Conservation (phyloP, 2,797 vertebrate species). For the Paramormyrops hopkinsi region DNA sequence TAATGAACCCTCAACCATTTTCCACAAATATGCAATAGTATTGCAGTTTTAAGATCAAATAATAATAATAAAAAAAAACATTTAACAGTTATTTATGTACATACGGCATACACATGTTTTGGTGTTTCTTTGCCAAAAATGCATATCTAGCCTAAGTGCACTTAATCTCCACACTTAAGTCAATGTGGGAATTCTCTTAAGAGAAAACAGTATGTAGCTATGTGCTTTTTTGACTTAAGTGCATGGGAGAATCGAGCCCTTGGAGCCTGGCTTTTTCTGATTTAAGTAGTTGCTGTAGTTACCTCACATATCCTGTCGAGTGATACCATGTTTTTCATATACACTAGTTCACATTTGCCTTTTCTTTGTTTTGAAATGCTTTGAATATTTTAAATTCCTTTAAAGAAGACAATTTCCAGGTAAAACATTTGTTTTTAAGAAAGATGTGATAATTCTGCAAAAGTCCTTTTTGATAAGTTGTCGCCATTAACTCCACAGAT, state of each 20-base stretch:
- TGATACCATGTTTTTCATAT: neutral
- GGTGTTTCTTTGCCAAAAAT: neutral
- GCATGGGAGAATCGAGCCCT: neutral
- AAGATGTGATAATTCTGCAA: neutral
- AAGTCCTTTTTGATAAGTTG: neutral
- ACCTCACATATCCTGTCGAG: neutral
- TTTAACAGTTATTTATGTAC: neutral
- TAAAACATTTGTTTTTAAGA: neutral
- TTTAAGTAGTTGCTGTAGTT: neutral
- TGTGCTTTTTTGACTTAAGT: neutral
- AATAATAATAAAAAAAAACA: neutral
- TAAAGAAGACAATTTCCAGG: neutral
- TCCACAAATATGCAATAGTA: neutral
- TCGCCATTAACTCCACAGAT: constrained; percentile 38
- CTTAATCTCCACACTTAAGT: neutral
- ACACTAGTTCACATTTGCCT: neutral
- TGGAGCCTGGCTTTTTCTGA: neutral
- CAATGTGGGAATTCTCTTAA: neutral
- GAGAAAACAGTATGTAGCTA: neutral
- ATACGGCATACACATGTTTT: neutral
- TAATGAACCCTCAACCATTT: neutral
- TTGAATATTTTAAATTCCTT: neutral
- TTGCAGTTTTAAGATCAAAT: neutral
- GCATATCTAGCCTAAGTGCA: neutral
- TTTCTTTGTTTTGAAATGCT: neutral